Percentiles rank a stretch among this genome's conserved stretches.
These are phyloP conservation scores for Galeruca laticollis DNA, from an alignment of 2,888 invertebrate species.

Conservation along the genomic window DNA sequence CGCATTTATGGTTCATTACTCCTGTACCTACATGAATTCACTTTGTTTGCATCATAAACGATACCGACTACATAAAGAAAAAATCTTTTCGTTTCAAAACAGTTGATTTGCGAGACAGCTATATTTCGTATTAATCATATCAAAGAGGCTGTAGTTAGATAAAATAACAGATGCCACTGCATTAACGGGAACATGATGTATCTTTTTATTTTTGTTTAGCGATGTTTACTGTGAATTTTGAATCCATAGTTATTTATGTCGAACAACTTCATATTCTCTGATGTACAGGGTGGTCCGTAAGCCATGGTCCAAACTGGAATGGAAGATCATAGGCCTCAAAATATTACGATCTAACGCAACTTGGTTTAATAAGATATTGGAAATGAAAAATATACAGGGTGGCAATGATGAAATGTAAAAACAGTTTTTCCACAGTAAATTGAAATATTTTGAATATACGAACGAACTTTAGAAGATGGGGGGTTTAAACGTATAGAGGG, in stretches of 20 bases:
- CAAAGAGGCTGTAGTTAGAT: conserved; percentile 17
- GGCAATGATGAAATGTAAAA: too few relatives aligned
- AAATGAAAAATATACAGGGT: too few relatives aligned
- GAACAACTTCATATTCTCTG: background rate
- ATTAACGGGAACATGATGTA: background rate
- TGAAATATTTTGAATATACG: too few relatives aligned
- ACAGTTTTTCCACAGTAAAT: too few relatives aligned
- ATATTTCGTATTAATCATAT: conserved; percentile 10
- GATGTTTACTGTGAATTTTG: background rate
- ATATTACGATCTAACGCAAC: too few relatives aligned
- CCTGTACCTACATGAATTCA: conserved; percentile 17
- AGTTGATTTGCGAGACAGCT: background rate
- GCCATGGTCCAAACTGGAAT: too few relatives aligned
- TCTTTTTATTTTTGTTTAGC: background rate
- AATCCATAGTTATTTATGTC: background rate
- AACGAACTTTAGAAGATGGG: too few relatives aligned
- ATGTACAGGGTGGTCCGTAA: too few relatives aligned
- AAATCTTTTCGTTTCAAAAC: conserved; percentile 22
- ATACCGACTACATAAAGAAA: background rate
- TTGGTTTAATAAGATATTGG: too few relatives aligned
- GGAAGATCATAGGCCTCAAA: too few relatives aligned
- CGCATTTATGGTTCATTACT: conserved; percentile 21
- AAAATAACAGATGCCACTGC: background rate
- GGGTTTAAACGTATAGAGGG: too few relatives aligned
- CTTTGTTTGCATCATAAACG: conserved; percentile 12